Evolutionary conservation across 2,113 vertebrate species (phyloP).

Genomic region (Ceyx melanurus): DNA sequence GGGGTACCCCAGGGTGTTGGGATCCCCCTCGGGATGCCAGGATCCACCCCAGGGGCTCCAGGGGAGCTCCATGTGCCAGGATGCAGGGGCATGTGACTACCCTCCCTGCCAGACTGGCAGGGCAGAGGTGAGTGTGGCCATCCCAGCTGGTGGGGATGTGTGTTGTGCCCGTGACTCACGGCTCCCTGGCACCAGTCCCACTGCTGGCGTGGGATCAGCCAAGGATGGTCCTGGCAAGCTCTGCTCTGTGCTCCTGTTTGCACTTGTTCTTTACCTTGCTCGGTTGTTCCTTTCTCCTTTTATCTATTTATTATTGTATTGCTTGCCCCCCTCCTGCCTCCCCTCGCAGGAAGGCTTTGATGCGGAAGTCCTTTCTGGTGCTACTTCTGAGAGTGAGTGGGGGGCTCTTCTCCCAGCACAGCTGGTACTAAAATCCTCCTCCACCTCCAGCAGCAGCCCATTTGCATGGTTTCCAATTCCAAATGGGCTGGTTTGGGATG

Average conservation of each 20-base stretch:
- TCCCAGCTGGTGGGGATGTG: not conserved
- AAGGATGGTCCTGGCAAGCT: not conserved
- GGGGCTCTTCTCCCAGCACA: too few relatives aligned
- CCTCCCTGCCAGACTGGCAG: not conserved
- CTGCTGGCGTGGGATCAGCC: not conserved
- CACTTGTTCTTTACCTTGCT: not conserved
- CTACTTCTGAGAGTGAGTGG: fast-evolving
- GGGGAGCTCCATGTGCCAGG: fast-evolving
- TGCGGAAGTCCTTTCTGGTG: not conserved
- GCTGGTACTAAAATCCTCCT: not conserved
- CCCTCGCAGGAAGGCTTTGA: fast-evolving
- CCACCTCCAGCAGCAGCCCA: not conserved
- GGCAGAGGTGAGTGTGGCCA: fast-evolving
- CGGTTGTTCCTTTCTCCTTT: not conserved
- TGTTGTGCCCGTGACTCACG: fast-evolving
- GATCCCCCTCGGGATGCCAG: not conserved
- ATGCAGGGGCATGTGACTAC: fast-evolving
- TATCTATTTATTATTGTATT: not conserved
- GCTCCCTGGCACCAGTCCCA: not conserved
- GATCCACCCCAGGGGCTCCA: not conserved
- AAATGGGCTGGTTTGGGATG: not conserved
- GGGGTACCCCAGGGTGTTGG: fast-evolving
- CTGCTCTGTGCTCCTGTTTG: not conserved
- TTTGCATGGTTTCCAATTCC: not conserved
- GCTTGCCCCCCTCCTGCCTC: not conserved